Base-by-base conservation (phyloP, 30 jellyfish, hydroid and myxozoan species). In the Pelagia noctiluca region DNA sequence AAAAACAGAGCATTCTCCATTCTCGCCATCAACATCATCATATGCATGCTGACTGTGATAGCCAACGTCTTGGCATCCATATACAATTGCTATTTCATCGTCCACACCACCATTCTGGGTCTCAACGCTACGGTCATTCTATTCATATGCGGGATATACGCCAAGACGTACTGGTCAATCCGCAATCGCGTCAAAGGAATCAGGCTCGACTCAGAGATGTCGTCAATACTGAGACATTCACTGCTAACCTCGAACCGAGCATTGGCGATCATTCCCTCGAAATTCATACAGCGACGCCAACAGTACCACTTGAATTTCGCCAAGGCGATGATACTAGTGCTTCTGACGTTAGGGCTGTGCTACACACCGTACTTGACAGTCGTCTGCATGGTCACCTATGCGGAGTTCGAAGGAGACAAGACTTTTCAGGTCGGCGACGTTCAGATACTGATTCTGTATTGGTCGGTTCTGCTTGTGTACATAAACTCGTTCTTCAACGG, bases 261-360 rank as follows among this genome's bases (percentile, higher is more conserved):
- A 34, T 0, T 33, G 1, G 3, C 47, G 25, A 10, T 52, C 1
- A n/a, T 31, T 8, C 54, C 54, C 0, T 19, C 52, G 29, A 68
- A 66, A 66, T 35, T 23, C 74, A 32, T 28, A 23, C 52, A 47
- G 21, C 74, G 73, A 66, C 26, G 64, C 21, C 89, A 79, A 26
- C 63, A 54, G 49, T 66, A 81, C 23, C 91, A 81, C 72, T 80
- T 64, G 23, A 68, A 48, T 42, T 65, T 81, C 68, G 91, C 84
- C n/a, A 81, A 81, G 71, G 85, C 84, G 78, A 81, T 81, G 91
- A 66, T 81, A 3, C 68, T 81, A 46, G 91, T 81, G 2, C 31
- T 81, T 36, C 67, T 81, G 21, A 47, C 91, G 0, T 84, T 81
- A 19, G 84, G 36, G 1, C 47, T 81, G 8, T 81, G 91, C 84